Base-by-base conservation (phyloP, 2,888 invertebrate genomes). In the Matsumyia berberina region DNA sequence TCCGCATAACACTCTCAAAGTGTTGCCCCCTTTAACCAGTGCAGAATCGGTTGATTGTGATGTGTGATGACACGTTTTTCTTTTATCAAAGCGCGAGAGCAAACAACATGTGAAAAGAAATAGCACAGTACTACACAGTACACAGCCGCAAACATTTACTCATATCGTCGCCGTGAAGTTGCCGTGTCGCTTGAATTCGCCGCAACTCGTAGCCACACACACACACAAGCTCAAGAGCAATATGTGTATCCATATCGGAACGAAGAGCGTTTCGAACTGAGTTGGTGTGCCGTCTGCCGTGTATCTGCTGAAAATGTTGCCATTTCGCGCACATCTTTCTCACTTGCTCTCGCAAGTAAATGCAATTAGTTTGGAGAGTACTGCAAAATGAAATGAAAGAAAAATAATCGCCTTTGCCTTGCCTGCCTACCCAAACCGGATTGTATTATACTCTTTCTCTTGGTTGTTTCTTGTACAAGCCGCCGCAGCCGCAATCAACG, bases 181-280 rank as follows among this genome's bases (percentile, higher is more conserved):
- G 64, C 46, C 57, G 53, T n/a, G n/a, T 37, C 51, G 33, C n/a
- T 55, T 58, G 66, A 76, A 76, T 76, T 76, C 76, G 76, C 76
- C 76, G 76, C 58, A 24, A 24, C 4, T 24, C 4, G 24, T 24
- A 24, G 29, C 35, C 33, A 4, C 8, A 39, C 55, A 46, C 15
- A 57, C 33, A 33, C 17, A 24, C 33, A 6, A 0, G 1, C 17
- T 12, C 33, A 12, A 17, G n/a, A n/a, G 5, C 3, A n/a, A 37
- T 70, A 58, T 29, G 57, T 70, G 46, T 46, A 24, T 15, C 8
- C 9, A 9, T 24, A 24, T 24, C 24, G 24, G 4, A 33, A 46
- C 7, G 35, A 49, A 35, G 37, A 37, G 49, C 24, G 24, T 24
- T 24, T n/a, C n/a, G n/a, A n/a, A n/a, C n/a, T n/a, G n/a, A n/a